Percentiles rank a stretch among this genome's conserved stretches.
Evolutionary conservation across 2,888 invertebrate genomes (phyloP).

Genomic region (Hecatera dysodea): DNA sequence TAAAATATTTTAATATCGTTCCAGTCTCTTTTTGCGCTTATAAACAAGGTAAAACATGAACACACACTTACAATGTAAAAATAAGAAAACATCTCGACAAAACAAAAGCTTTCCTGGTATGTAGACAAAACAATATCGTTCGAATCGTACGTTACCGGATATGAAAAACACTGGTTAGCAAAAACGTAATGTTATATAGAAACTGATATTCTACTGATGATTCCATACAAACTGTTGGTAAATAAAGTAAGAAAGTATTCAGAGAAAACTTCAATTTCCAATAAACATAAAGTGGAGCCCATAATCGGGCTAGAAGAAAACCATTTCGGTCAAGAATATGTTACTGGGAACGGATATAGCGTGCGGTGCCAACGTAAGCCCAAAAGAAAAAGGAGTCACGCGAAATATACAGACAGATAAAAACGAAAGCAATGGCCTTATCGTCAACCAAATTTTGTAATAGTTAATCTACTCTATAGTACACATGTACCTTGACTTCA

Average conservation of each 20-base stretch:
- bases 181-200: background rate
- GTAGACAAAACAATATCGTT: background rate
- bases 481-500: conserved; percentile 4
- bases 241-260: background rate
- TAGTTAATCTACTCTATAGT: conserved; percentile 21
- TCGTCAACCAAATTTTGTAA: conserved; percentile 46
- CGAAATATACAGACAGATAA: conserved; percentile 66
- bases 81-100: background rate
- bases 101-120: background rate
- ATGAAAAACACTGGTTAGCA: background rate
- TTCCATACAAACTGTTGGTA: background rate
- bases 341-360: conserved; percentile 59
- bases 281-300: conserved; percentile 23
- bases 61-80: background rate
- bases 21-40: background rate
- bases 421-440: conserved; percentile 66
- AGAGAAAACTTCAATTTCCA: conserved; percentile 18
- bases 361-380: conserved; percentile 49
- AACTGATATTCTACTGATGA: background rate
- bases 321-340: conserved; percentile 49
- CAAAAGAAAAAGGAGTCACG: conserved; percentile 69
- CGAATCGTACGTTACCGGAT: background rate
- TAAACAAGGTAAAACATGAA: background rate
- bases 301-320: conserved; percentile 38
- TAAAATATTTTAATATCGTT: background rate